Base-by-base conservation (phyloP, 2,888 invertebrate genomes). In the Micropterix aruncella region DNA sequence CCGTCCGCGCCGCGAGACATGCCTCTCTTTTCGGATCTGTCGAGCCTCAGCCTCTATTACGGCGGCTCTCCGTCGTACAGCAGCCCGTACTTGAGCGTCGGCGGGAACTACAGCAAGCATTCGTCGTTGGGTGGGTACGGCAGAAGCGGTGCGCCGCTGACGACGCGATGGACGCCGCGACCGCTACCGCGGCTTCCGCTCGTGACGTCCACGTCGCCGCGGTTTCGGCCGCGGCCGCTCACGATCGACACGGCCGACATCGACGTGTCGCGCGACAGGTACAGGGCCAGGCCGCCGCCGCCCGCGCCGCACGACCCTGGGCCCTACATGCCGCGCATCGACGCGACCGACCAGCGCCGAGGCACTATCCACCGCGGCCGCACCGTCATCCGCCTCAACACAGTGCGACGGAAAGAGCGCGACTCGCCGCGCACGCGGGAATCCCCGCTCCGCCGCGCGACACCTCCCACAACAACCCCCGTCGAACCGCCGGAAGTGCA, bases 211-310 rank as follows among this genome's bases (percentile, higher is more conserved):
- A 51, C 66, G 55, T 51, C 75, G 60, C 52, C 63, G 52, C 54
- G 60, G 56, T 59, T 67, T 51, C 63, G 62, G 38, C 65, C 77
- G 2, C 75, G 81, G 43, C 85, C 86, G 2, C 78, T 83, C 42
- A 75, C 79, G 51, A 84, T 88, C 49, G 86, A 88, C 60, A 88
- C 89, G 2, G 85, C 86, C 19, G 86, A 88, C 57, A 90, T 90
- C 51, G 89, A 90, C 59, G 88, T 90, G 0, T 83, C 86, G 1
- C 75, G 76, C 49, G 74, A 80, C 48, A 74, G 71, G 53, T 82
- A 79, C 55, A 63, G 66, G 37, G 57, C 66, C 50, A 62, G 63
- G 59, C 49, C 54, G 47, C 46, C 46, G 27, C 46, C 52, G 19
- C 53, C 48, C 57, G 50, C 52, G 37, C 49, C 40, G 48, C 54